Conservation (phyloP, 2,113 vertebrate species). For the Cairina moschata region DNA sequence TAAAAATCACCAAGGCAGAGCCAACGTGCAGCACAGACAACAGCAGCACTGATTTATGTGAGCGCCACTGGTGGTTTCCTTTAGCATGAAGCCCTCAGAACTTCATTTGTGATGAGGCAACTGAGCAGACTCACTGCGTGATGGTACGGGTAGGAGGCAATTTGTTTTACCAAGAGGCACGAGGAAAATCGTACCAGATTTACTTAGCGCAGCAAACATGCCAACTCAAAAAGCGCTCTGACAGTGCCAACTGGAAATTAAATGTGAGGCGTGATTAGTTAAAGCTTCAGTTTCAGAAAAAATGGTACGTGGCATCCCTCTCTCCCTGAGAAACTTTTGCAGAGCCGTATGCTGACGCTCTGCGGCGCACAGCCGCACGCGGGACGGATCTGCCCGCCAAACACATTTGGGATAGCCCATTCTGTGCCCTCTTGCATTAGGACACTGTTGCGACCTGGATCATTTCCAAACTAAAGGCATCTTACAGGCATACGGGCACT, state of each 20-base stretch:
- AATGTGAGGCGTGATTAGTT: not conserved
- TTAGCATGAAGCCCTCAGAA: slow-evolving; percentile 35
- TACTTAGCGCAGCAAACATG: slow-evolving; percentile 13
- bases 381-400: not conserved
- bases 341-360: rapidly evolving
- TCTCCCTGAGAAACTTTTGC: not conserved
- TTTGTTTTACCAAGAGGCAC: slow-evolving; percentile 34
- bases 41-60: not conserved
- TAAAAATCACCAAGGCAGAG: not conserved
- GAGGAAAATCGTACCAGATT: slow-evolving; percentile 21
- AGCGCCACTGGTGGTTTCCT: not conserved
- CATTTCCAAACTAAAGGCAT: not conserved
- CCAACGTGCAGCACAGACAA: not conserved
- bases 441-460: not conserved
- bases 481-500: not conserved
- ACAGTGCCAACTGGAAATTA: slow-evolving; percentile 10
- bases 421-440: rapidly evolving
- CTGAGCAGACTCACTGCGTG: slow-evolving; percentile 15
- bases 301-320: not conserved
- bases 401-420: not conserved
- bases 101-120: slow-evolving; percentile 19
- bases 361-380: rapidly evolving
- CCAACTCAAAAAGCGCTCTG: slow-evolving; percentile 23
- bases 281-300: slow-evolving; percentile 14
- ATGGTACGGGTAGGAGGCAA: slow-evolving; percentile 29